Evolutionary conservation across 2,113 vertebrate species (phyloP).

Genomic region (Rhipidura dahli): DNA sequence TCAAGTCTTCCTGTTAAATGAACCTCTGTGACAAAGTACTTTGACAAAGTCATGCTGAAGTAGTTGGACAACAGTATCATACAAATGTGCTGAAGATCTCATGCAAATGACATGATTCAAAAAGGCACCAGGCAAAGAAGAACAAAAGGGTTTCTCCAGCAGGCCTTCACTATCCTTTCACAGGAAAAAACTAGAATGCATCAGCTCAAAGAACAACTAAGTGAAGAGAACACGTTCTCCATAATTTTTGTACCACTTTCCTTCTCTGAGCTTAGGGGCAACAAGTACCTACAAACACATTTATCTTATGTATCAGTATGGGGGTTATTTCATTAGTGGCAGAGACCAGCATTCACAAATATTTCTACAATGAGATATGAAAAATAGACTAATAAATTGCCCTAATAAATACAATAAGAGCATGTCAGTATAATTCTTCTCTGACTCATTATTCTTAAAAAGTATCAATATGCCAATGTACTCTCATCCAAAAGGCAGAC

Average conservation of each 20-base stretch:
- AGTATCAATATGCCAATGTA: background rate
- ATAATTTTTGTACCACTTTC: background rate
- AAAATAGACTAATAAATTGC: background rate
- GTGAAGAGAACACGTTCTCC: background rate
- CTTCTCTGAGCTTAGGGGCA: background rate
- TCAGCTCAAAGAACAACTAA: background rate
- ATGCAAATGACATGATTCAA: background rate
- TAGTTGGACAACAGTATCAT: background rate
- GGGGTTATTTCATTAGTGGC: background rate
- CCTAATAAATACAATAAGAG: background rate
- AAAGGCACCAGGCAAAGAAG: background rate
- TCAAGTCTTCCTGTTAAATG: background rate
- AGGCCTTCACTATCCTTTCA: background rate
- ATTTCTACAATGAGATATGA: background rate
- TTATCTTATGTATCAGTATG: background rate
- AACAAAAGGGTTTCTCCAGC: background rate
- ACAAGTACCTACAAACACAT: background rate
- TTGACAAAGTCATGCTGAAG: background rate
- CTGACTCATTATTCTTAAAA: background rate
- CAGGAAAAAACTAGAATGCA: background rate
- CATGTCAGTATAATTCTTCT: background rate
- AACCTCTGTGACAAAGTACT: background rate
- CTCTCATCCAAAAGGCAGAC: background rate
- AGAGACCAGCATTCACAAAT: background rate
- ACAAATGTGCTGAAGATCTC: background rate